Percentiles rank a stretch among this genome's conserved stretches.
Conservation (phyloP, 92 coral and sea anemone genomes). For the Muricea muricata region DNA sequence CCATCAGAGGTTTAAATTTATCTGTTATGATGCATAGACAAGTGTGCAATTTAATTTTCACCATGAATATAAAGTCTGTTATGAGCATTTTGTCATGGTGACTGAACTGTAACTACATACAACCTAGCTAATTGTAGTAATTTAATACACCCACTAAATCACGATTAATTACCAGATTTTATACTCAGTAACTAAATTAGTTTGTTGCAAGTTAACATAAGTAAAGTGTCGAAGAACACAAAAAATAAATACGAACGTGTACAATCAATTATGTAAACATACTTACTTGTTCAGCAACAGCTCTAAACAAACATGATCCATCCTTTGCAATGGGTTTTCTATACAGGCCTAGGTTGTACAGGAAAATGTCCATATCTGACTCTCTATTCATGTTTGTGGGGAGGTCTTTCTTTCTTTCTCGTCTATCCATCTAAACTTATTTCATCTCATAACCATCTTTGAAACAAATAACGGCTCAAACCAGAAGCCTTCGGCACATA, state of each 20-base stretch:
- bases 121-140: background rate
- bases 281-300: constrained; percentile 99
- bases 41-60: too few species aligned
- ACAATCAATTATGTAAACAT: background rate
- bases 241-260: background rate
- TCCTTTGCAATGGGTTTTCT: constrained; percentile 97
- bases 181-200: background rate
- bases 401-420: constrained; percentile 50
- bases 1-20: too few species aligned
- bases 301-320: constrained; percentile 98
- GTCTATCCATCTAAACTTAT: constrained; percentile 20
- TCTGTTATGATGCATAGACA: too few species aligned
- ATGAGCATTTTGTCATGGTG: too few species aligned
- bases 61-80: too few species aligned
- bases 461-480: constrained; percentile 1
- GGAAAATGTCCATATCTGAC: constrained; percentile 92
- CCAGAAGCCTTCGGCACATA: background rate
- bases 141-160: background rate
- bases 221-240: background rate
- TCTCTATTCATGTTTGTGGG: constrained; percentile 59
- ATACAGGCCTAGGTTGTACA: constrained; percentile 74
- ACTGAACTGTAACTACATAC: too few species aligned
- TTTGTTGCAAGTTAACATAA: background rate
- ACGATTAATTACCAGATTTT: background rate
- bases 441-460: constrained; percentile 25